Evolutionary conservation across 2,888 invertebrate genomes (phyloP).

Genomic region (Congeria kusceri): DNA sequence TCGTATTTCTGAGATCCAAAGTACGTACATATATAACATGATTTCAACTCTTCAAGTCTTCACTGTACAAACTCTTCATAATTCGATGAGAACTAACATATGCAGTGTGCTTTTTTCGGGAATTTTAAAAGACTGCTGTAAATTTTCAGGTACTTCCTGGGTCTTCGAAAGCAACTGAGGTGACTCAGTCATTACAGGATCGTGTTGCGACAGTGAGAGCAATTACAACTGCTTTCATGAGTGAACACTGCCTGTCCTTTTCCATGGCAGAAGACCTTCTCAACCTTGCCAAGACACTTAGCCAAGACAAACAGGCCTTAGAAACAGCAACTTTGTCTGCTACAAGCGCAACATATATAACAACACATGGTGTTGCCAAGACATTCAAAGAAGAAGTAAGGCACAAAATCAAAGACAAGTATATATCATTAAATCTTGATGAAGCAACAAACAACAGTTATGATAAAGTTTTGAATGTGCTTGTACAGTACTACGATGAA

Average conservation of each 20-base stretch:
- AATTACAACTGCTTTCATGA: slow-evolving; percentile 24
- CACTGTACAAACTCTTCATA: too few species aligned
- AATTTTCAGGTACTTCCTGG: slow-evolving; percentile 32
- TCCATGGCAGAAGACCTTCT: slow-evolving; percentile 1
- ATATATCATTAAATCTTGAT: slow-evolving; percentile 32
- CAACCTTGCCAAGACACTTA: background rate
- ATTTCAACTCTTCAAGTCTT: too few species aligned
- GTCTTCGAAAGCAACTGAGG: slow-evolving; percentile 23
- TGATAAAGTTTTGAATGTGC: slow-evolving; percentile 35
- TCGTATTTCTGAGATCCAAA: too few species aligned
- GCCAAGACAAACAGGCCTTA: slow-evolving; percentile 27
- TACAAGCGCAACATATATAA: slow-evolving; percentile 34
- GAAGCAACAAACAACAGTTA: slow-evolving; percentile 46
- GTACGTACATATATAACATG: too few species aligned
- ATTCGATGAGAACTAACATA: too few species aligned
- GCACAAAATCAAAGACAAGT: slow-evolving; percentile 16
- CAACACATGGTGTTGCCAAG: slow-evolving; percentile 32
- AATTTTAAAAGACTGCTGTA: too few species aligned
- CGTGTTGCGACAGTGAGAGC: slow-evolving; percentile 19
- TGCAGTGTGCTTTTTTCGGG: too few species aligned
- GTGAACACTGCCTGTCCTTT: slow-evolving; percentile 34
- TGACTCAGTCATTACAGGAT: slow-evolving; percentile 28
- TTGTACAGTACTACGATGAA: slow-evolving; percentile 28
- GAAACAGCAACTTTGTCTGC: slow-evolving; percentile 21
- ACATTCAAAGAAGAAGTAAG: slow-evolving; percentile 34